Evolutionary conservation across 2,113 vertebrate species (phyloP).

Genomic region (Furnarius figulus): DNA sequence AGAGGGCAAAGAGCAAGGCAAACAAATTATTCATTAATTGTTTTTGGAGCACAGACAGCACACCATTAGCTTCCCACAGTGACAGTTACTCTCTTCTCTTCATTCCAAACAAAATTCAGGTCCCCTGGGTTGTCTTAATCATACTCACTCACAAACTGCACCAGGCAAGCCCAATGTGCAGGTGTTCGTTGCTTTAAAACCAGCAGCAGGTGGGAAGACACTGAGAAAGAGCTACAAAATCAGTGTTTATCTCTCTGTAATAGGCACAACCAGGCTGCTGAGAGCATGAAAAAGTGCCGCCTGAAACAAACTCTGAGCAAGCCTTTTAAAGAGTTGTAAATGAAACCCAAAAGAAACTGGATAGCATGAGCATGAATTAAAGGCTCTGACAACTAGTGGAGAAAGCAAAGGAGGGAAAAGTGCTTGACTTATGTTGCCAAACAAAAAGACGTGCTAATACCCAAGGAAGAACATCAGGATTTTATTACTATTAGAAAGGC

Average conservation of each 20-base stretch:
- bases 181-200: not conserved
- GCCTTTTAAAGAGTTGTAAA: not conserved
- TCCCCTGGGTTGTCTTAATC: not conserved
- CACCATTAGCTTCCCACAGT: not conserved
- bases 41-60: not conserved
- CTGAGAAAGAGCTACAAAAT: not conserved
- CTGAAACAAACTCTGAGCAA: not conserved
- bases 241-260: not conserved
- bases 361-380: not conserved
- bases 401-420: not conserved
- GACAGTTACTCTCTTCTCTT: not conserved
- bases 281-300: not conserved
- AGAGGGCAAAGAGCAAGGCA: not conserved
- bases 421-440: not conserved
- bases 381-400: not conserved
- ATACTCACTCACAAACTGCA: not conserved
- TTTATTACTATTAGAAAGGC: not conserved
- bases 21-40: not conserved
- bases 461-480: not conserved
- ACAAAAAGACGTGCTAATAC: not conserved
- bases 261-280: not conserved
- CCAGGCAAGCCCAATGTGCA: not conserved
- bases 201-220: not conserved
- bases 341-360: not conserved
- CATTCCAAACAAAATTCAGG: not conserved